Evolutionary conservation across 1,140 invertebrate species (phyloP).

Genomic region (Orius insidiosus): DNA sequence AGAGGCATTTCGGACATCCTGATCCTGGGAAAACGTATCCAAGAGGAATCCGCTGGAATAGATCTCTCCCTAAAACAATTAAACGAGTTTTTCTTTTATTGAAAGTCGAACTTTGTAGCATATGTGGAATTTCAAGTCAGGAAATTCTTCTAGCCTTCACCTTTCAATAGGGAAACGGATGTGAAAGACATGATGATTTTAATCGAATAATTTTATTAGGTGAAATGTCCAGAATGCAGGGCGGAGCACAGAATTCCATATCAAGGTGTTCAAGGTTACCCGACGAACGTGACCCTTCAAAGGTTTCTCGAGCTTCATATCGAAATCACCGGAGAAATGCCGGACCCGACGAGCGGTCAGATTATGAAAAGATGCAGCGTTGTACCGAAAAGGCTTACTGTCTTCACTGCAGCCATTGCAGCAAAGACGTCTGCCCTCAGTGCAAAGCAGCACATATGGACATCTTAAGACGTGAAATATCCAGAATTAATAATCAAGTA

Average conservation of each 20-base stretch:
- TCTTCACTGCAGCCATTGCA: constrained; percentile 78
- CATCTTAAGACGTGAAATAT: constrained; percentile 82
- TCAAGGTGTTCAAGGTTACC: constrained; percentile 87
- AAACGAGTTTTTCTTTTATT: no score
- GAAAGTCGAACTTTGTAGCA: neutral
- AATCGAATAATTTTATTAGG: constrained; percentile 35
- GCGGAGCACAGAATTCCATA: constrained; percentile 94
- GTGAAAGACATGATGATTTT: no score
- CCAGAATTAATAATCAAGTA: constrained; percentile 82
- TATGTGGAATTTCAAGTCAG: neutral
- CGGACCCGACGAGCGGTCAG: constrained; percentile 65
- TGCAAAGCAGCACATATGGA: constrained; percentile 91
- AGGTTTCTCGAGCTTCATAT: constrained; percentile 88
- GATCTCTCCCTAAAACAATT: no score
- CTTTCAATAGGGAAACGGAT: no score
- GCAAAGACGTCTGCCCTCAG: constrained; percentile 79
- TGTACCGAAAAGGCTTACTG: constrained; percentile 92
- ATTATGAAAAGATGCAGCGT: constrained; percentile 74
- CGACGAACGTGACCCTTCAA: constrained; percentile 89
- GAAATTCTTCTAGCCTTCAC: neutral
- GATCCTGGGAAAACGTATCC: no score
- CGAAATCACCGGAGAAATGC: constrained; percentile 79
- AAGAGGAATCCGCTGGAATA: no score
- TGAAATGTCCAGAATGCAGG: constrained; percentile 97
- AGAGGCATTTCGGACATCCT: no score